Percentiles rank a stretch among this genome's conserved stretches.
Evolutionary conservation across 2,888 invertebrate species (phyloP).

Genomic region (Lithosia quadra): DNA sequence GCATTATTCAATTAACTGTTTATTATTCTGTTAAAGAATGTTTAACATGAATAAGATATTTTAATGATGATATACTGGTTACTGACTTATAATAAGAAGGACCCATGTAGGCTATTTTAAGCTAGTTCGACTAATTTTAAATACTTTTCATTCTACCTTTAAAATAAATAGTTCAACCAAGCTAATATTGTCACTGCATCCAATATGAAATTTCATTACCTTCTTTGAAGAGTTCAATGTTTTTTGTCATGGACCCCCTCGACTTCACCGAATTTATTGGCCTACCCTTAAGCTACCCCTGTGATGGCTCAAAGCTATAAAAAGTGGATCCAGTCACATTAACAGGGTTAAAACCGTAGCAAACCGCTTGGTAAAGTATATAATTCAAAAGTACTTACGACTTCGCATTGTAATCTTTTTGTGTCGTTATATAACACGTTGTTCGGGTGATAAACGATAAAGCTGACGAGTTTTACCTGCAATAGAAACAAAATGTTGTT

Average conservation of each 20-base stretch:
- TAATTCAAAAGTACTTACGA: background rate
- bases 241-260: too few relatives aligned
- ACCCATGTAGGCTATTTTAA: background rate
- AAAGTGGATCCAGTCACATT: background rate
- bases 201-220: too few relatives aligned
- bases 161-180: too few relatives aligned
- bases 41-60: background rate
- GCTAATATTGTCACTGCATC: too few relatives aligned
- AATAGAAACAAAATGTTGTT: constrained; percentile 50
- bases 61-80: background rate
- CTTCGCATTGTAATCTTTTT: background rate
- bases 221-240: too few relatives aligned
- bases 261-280: too few relatives aligned
- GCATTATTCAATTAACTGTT: background rate
- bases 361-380: background rate
- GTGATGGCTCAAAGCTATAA: background rate
- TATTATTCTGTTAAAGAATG: background rate
- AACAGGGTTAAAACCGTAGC: background rate
- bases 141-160: too few relatives aligned
- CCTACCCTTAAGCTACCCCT: background rate
- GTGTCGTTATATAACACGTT: constrained; percentile 7
- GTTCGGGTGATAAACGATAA: constrained; percentile 49
- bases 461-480: constrained; percentile 55
- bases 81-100: background rate
- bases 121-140: too few relatives aligned